Base-by-base conservation (phyloP, 2,113 vertebrate species). In the Eleginops maclovinus region DNA sequence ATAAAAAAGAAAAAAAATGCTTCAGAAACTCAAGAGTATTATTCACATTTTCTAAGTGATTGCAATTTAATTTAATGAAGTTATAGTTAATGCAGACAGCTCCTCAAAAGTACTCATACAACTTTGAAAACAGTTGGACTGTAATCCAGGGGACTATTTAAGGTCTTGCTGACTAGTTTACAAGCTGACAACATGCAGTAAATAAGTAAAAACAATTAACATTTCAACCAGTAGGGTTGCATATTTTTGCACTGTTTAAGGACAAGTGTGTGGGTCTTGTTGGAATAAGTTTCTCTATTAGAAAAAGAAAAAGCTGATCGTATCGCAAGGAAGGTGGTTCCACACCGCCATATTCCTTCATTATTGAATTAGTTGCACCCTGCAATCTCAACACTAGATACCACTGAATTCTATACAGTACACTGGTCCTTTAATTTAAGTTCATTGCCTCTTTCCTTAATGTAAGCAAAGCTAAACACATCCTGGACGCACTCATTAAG, bases 41-140 rank as follows among this genome's bases (percentile, higher is more conserved):
- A 54, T 44, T 43, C 9, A 61, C 14, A 62, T 41, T 58, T 65
- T 3, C 53, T 28, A n/a, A 72, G 61, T 53, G 43, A 65, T 13
- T 44, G 17, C 14, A 51, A 65, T 1, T 66, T 14, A 21, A 24
- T 46, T 62, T 1, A 56, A 71, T 69, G 2, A 71, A 4, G 28
- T 51, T 22, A n/a, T 36, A 36, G 31, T 63, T 28, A 44, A 16
- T 21, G 11, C 21, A 59, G 3, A 13, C 31, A 65, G 26, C 61
- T 26, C 11, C 12, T 43, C 26, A 21, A 10, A 31, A 19, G 61
- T 49, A 24, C 21, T 44, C 3, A 5, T 49, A 36, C 36, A 5
- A 12, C 16, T 56, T 28, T 46, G 22, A 40, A 44, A 21, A 26
- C 51, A 19, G 21, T 13, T 69, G 21, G 24, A 21, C 51, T 69